Percentiles rank a stretch among this genome's conserved stretches.
Evolutionary conservation across 2,888 invertebrate genomes (phyloP).

Genomic region (Timema podura): DNA sequence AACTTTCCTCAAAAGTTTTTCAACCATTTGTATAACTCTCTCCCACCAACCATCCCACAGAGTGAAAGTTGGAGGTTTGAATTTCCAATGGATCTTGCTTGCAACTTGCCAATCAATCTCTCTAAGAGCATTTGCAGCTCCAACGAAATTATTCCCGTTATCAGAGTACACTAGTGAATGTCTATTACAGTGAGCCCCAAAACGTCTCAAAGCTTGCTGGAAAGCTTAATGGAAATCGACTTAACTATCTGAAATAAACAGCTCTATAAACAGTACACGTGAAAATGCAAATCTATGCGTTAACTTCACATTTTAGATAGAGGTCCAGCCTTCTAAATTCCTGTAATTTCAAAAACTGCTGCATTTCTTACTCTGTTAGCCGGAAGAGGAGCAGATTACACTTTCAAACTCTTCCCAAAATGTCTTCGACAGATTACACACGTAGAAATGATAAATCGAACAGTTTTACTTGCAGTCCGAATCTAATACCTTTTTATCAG

Average conservation of each 20-base stretch:
- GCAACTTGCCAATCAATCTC: neutral
- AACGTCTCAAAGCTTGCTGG: constrained; percentile 1
- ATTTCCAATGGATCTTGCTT: neutral
- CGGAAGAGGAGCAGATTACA: neutral
- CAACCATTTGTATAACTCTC: neutral
- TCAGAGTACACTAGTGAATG: neutral
- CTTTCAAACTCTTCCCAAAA: neutral
- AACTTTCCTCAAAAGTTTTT: neutral
- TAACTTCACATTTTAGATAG: neutral
- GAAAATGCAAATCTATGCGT: neutral
- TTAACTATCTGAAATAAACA: neutral
- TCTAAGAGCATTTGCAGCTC: neutral
- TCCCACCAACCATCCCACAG: neutral
- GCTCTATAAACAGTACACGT: neutral
- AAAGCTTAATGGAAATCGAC: neutral
- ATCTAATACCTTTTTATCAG: neutral
- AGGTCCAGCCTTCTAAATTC: neutral
- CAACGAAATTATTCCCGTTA: neutral
- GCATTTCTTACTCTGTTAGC: neutral
- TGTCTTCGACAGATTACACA: neutral
- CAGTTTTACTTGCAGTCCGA: neutral
- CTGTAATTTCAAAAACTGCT: neutral
- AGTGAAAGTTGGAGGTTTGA: neutral
- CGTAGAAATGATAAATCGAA: neutral
- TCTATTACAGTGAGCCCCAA: neutral